phyloP scores from a whole-genome alignment of 2,113 vertebrate species.

The Thamnaconus septentrionalis region DNA sequence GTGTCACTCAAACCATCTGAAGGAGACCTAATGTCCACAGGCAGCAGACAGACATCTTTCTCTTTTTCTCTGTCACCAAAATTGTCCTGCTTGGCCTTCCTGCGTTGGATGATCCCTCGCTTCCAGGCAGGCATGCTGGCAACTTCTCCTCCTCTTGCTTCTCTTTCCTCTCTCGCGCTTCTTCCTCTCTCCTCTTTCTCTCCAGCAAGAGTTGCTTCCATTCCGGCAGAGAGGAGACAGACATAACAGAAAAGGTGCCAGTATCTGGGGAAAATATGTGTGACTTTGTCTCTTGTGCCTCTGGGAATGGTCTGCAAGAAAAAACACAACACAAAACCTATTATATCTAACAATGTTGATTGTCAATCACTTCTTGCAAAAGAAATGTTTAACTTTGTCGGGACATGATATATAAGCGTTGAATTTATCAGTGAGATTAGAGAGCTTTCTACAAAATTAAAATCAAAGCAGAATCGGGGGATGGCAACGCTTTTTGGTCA shows the following conservation, averaged over 20 bases:
- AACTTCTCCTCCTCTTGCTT: constrained; percentile 80
- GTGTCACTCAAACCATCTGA: constrained; percentile 52
- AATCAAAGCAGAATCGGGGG: neutral
- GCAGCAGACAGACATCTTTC: constrained; percentile 38
- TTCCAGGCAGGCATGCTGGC: constrained; percentile 90
- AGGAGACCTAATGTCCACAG: constrained; percentile 35
- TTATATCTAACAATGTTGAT: neutral
- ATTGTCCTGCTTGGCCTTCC: constrained; percentile 79
- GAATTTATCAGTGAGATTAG: too few species aligned
- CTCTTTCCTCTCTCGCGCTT: constrained; percentile 76
- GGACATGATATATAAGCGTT: too few species aligned
- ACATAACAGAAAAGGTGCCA: constrained; percentile 60
- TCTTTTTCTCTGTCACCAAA: constrained; percentile 60
- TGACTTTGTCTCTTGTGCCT: constrained; percentile 6
- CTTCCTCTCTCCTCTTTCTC: constrained; percentile 83
- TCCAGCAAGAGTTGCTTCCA: constrained; percentile 89
- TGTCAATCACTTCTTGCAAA: too few species aligned
- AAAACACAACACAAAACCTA: neutral
- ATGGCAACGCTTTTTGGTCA: too few species aligned
- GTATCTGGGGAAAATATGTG: neutral
- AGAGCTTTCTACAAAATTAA: neutral
- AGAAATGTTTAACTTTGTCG: too few species aligned
- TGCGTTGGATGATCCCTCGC: constrained; percentile 83
- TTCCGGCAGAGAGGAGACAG: constrained; percentile 80
- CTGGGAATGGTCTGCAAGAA: constrained; percentile 25